These are phyloP conservation scores for Episyrphus balteatus DNA, from an alignment of 1,140 invertebrate genomes.

Conservation along the genomic window DNA sequence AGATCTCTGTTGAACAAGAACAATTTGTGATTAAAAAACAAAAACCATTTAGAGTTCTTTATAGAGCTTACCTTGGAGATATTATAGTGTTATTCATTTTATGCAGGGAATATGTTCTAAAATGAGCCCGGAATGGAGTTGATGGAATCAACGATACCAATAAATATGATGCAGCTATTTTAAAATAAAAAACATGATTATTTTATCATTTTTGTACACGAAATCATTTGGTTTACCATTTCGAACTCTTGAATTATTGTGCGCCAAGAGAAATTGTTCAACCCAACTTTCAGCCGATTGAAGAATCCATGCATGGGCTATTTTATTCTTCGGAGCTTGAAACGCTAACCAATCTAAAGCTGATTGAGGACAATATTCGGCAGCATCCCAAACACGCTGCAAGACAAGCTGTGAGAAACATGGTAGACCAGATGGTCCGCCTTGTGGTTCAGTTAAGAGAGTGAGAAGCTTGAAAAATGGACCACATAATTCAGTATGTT, in stretches of 20 bases:
- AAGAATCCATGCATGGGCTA: conserved; percentile 79
- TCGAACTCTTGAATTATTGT: conserved; percentile 73
- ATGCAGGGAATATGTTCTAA: conserved; percentile 42
- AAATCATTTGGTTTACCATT: conserved; percentile 46
- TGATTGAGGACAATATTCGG: conserved; percentile 78
- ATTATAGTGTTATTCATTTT: conserved; percentile 12
- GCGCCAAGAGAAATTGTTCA: conserved; percentile 76
- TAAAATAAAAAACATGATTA: background rate
- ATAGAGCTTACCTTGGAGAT: too few species aligned
- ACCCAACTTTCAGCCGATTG: conserved; percentile 79
- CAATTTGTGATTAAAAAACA: background rate
- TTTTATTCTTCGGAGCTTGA: conserved; percentile 75
- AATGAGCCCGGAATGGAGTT: conserved; percentile 76
- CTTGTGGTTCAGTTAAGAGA: conserved; percentile 61
- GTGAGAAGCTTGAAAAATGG: conserved; percentile 87
- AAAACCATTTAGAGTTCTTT: too few species aligned
- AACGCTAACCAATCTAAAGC: conserved; percentile 84
- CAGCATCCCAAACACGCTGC: conserved; percentile 79
- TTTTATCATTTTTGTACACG: background rate
- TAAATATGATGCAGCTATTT: conserved; percentile 68
- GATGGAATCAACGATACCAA: conserved; percentile 81
- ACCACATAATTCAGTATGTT: conserved; percentile 75
- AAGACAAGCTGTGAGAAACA: conserved; percentile 82
- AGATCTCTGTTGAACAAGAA: conserved; percentile 36
- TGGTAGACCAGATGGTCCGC: conserved; percentile 67